Evolutionary conservation across 2,888 invertebrate genomes (phyloP).

Genomic region (Cerceris rybyensis): DNA sequence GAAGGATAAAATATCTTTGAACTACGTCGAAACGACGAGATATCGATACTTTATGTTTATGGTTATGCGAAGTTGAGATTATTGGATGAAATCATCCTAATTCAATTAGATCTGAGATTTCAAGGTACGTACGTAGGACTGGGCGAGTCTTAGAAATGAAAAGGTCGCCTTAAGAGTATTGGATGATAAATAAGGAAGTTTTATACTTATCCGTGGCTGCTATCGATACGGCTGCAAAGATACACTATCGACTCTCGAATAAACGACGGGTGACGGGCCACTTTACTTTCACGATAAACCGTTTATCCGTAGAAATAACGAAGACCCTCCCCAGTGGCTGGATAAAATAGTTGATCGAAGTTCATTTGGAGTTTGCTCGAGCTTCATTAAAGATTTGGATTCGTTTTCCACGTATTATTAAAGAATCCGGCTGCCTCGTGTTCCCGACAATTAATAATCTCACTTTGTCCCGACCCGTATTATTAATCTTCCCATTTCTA

Average conservation of each 20-base stretch:
- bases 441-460: background rate
- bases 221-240: slow-evolving; percentile 23
- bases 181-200: slow-evolving; percentile 77
- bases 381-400: slow-evolving; percentile 23
- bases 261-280: slow-evolving; percentile 58
- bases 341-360: slow-evolving; percentile 3
- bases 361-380: slow-evolving; percentile 19
- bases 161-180: slow-evolving; percentile 73
- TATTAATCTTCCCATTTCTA: background rate
- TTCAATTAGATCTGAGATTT: slow-evolving; percentile 54
- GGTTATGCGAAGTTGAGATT: slow-evolving; percentile 51
- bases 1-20: background rate
- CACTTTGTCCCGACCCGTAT: background rate
- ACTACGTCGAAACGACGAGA: slow-evolving; percentile 17
- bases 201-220: slow-evolving; percentile 64
- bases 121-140: slow-evolving; percentile 1
- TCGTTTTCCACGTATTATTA: slow-evolving; percentile 1
- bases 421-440: background rate
- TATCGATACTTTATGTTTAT: slow-evolving; percentile 29
- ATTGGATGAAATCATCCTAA: slow-evolving; percentile 41
- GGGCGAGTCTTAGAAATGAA: slow-evolving; percentile 12
- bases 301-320: slow-evolving; percentile 57
- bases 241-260: slow-evolving; percentile 38
- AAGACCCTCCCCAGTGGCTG: slow-evolving; percentile 4
- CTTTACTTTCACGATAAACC: slow-evolving; percentile 62